Evolutionary conservation across 1,140 invertebrate genomes (phyloP).

Genomic region (Ylistrum balloti): DNA sequence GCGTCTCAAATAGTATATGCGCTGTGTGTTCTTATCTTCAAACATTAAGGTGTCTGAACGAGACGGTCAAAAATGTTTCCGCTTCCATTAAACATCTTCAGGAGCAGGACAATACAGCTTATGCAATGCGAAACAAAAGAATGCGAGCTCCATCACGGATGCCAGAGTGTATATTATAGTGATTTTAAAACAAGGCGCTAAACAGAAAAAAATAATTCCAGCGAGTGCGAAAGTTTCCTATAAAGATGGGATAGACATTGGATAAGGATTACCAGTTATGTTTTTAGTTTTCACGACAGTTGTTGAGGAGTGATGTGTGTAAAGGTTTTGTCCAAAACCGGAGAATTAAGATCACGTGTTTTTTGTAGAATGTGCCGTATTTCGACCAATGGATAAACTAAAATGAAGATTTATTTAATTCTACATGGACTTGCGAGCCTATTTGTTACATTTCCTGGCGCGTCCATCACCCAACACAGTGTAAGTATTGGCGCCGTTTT

Average conservation of each 20-base stretch:
- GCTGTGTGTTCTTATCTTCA: not conserved
- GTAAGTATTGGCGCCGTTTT: slow-evolving; percentile 52
- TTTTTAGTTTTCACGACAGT: not conserved
- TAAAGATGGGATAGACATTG: slow-evolving; percentile 25
- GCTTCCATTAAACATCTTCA: not conserved
- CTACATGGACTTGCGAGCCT: slow-evolving; percentile 3
- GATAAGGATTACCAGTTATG: not conserved
- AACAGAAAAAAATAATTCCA: not conserved
- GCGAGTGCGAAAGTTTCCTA: not conserved
- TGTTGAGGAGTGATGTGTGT: not conserved
- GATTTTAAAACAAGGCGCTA: not conserved
- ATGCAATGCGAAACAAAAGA: not conserved
- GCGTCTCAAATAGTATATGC: not conserved
- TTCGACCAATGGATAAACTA: slow-evolving; percentile 27
- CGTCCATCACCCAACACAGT: slow-evolving; percentile 45
- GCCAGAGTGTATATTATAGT: not conserved
- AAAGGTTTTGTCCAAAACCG: not conserved
- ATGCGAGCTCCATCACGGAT: not conserved
- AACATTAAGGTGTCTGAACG: not conserved
- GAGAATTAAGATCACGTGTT: not conserved
- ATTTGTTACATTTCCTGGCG: slow-evolving; percentile 33
- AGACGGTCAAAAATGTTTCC: not conserved
- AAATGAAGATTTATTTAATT: slow-evolving; percentile 36
- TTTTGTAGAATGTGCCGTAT: slow-evolving; percentile 33
- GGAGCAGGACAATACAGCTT: not conserved